Evolutionary conservation across 2,113 vertebrate species (phyloP), one percentile per base, ranked within the genome.

Genomic region (Nothocercus nigrocapillus): DNA sequence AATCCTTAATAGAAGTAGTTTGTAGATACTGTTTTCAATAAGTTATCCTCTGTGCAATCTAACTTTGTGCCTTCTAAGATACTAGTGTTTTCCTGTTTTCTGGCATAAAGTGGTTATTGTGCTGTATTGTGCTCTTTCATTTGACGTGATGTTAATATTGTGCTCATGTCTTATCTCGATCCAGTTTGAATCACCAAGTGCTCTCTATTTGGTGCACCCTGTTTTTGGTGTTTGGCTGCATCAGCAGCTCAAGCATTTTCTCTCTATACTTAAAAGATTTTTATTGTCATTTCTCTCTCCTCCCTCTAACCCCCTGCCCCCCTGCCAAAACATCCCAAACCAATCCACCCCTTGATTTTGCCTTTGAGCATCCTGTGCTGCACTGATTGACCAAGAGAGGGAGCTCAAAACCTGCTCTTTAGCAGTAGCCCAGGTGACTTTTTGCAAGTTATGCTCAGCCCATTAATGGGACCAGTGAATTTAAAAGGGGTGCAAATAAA

Each of bases 391-490:
- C 96, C 94, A 75, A 75, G 83, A 95, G 96, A 74, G 94, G 93
- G 89, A 64, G 74, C 95, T 93, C 86, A 94, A 83, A 93, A 96
- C 62, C 77, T 22, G 14, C 78, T 81, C 19, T 73, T 96, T 75
- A 40, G 19, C 19, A 11, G 34, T 79, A 22, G 30, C 17, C 22
- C 42, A 44, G 10, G 2, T 40, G 56, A 36, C 36, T 13, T 42
- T 91, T 63, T 86, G n/a, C 58, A 74, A 56, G 17, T 34, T 58
- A 7, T 30, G 49, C 36, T 73, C 32, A n/a, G 17, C 2, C 11
- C 0, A 0, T 66, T 58, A 28, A 7, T n/a, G 32, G 9, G 13
- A 20, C 34, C 30, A 49, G n/a, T 40, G 44, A 83, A 58, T 58
- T 72, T 68, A 58, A 63, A 20, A 54, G 51, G 25, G 59, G 64